phyloP scores from a whole-genome alignment of 2,113 vertebrate species.

The Hoplias malabaricus region DNA sequence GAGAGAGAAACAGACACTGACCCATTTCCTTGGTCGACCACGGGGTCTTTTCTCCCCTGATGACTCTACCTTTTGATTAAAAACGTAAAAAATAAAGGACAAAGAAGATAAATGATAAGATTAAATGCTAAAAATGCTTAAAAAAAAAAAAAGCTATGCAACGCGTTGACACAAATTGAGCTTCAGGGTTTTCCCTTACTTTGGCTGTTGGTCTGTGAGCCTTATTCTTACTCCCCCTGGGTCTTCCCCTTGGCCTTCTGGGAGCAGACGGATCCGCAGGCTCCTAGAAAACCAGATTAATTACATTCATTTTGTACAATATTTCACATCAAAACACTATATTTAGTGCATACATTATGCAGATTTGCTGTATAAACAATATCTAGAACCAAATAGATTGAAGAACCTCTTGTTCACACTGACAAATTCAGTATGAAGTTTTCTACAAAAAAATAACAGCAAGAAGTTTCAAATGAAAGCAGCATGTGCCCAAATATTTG shows the following conservation, averaged over 20 bases:
- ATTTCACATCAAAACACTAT: neutral
- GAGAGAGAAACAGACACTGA: constrained; percentile 70
- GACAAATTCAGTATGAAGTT: too few species aligned
- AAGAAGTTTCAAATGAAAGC: neutral
- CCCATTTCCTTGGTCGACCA: constrained; percentile 99
- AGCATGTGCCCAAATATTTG: neutral
- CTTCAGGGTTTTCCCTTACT: constrained; percentile 56
- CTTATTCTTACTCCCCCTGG: constrained; percentile 81
- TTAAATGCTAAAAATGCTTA: neutral
- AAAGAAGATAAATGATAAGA: neutral
- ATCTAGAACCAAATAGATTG: too few species aligned
- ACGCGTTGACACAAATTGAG: neutral
- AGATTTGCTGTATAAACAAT: too few species aligned
- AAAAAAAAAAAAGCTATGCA: neutral
- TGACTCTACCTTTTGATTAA: constrained; percentile 90
- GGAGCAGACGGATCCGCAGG: constrained; percentile 72
- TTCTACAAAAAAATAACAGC: too few species aligned
- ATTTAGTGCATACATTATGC: too few species aligned
- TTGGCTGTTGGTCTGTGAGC: constrained; percentile 65
- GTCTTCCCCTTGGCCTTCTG: constrained; percentile 77
- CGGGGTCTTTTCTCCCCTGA: constrained; percentile 91
- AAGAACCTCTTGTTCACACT: too few species aligned
- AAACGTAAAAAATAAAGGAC: constrained; percentile 34
- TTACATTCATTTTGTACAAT: neutral
- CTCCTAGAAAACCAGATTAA: constrained; percentile 64